A percentile compares a stretch with the other conserved stretches of the same genome.
Evolutionary conservation across 2,888 invertebrate genomes (phyloP).

Genomic region (Pollenia griseotomentosa): DNA sequence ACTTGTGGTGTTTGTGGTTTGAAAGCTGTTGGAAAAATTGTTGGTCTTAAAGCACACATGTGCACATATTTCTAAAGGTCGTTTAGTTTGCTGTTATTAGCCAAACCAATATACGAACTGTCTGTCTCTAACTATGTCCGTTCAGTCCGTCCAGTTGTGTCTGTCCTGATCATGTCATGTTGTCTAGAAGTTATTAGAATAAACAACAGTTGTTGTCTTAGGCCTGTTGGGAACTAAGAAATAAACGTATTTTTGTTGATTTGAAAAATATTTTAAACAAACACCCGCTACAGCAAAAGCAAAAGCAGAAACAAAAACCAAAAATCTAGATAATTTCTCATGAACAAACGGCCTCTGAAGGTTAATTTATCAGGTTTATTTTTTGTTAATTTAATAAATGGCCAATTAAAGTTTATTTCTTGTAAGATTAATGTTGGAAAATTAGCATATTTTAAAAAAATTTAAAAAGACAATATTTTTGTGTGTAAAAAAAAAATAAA

Average conservation of each 20-base stretch:
- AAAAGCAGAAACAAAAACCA: neutral
- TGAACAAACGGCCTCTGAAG: slow-evolving; percentile 64
- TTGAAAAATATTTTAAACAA: slow-evolving; percentile 3
- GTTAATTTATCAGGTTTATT: slow-evolving; percentile 57
- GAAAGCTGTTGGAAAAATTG: slow-evolving; percentile 62
- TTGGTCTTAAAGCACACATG: slow-evolving; percentile 61
- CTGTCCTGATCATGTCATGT: slow-evolving; percentile 57
- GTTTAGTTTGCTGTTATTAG: slow-evolving; percentile 71
- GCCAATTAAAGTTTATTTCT: slow-evolving; percentile 64
- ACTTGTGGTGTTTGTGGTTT: slow-evolving; percentile 66
- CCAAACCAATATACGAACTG: slow-evolving; percentile 21
- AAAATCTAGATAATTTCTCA: slow-evolving; percentile 61
- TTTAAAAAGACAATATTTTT: slow-evolving; percentile 2
- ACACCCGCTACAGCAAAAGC: slow-evolving; percentile 55
- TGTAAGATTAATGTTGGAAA: slow-evolving; percentile 45
- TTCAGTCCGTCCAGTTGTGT: slow-evolving; percentile 30
- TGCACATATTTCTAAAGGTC: slow-evolving; percentile 74
- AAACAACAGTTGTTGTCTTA: slow-evolving; percentile 67
- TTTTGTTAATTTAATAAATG: slow-evolving; percentile 29
- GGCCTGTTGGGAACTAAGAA: slow-evolving; percentile 53
- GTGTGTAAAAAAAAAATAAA: neutral
- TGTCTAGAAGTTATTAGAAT: slow-evolving; percentile 68
- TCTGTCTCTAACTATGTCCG: slow-evolving; percentile 20
- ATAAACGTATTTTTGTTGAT: slow-evolving; percentile 8
- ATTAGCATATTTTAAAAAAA: slow-evolving; percentile 52